These are phyloP conservation scores for Clamator glandarius DNA, from an alignment of 2,797 vertebrate species.

Conservation along the genomic window DNA sequence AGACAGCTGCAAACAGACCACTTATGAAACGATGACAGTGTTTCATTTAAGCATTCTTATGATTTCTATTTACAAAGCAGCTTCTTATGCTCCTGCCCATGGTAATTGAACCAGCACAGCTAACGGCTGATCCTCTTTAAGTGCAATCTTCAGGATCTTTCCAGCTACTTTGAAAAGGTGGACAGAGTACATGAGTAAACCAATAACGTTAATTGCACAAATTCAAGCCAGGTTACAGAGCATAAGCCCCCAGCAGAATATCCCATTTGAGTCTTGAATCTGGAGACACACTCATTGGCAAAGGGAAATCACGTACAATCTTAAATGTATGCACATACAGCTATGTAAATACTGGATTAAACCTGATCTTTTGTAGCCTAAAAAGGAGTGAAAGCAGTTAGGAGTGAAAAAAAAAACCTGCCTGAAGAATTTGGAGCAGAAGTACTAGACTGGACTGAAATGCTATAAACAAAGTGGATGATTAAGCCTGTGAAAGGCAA, in stretches of 20 bases:
- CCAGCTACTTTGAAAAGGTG: not conserved
- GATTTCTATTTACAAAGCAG: slow-evolving; percentile 22
- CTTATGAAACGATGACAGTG: not conserved
- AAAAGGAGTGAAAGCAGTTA: not conserved
- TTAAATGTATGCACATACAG: not conserved
- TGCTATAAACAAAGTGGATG: not conserved
- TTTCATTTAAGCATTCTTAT: slow-evolving; percentile 7
- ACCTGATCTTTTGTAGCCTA: not conserved
- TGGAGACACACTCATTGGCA: not conserved
- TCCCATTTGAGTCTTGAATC: not conserved
- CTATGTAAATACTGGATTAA: not conserved
- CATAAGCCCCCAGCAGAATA: not conserved
- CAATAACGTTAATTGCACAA: not conserved
- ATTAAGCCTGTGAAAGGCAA: not conserved
- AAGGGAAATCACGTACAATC: not conserved
- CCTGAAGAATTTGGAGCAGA: not conserved
- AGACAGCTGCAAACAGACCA: slow-evolving; percentile 24
- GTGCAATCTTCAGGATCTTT: not conserved
- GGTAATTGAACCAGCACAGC: not conserved
- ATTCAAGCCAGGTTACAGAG: not conserved
- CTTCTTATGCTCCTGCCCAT: not conserved
- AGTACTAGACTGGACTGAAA: not conserved
- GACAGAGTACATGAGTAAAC: not conserved
- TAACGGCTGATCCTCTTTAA: not conserved
- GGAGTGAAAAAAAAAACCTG: not conserved